Evolutionary conservation across 2,113 vertebrate genomes (phyloP).

Genomic region (Syrmaticus mikado): DNA sequence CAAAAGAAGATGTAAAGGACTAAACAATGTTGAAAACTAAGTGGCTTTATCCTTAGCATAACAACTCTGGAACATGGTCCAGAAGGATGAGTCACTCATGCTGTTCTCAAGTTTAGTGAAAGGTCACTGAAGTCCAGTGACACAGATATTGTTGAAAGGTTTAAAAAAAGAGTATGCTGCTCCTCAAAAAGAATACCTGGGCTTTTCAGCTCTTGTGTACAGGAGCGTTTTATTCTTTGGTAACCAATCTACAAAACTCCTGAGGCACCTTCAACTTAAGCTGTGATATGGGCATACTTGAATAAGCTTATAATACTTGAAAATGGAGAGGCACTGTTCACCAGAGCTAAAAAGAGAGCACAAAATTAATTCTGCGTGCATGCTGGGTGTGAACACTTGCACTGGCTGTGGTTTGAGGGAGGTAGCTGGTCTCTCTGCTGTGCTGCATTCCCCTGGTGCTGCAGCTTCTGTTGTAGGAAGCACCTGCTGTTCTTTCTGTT

Average conservation of each 20-base stretch:
- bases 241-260: background rate
- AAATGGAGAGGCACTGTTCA: background rate
- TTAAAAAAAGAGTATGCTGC: background rate
- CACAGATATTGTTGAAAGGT: background rate
- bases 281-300: rapidly evolving
- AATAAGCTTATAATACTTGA: no score
- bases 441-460: rapidly evolving
- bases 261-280: background rate
- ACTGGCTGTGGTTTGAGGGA: background rate
- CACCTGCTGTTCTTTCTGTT: constrained; percentile 48
- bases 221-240: background rate
- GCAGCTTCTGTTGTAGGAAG: constrained; percentile 35
- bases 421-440: background rate
- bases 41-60: background rate
- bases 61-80: background rate
- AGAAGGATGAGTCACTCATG: background rate
- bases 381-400: background rate
- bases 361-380: background rate
- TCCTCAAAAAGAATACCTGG: background rate
- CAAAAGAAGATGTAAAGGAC: background rate
- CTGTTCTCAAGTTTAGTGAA: background rate
- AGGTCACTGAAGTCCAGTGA: background rate
- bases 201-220: background rate
- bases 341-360: background rate
- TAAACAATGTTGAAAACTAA: background rate